These are phyloP conservation scores for Ennomos quercinarius DNA, from an alignment of 2,888 invertebrate species.

Conservation along the genomic window DNA sequence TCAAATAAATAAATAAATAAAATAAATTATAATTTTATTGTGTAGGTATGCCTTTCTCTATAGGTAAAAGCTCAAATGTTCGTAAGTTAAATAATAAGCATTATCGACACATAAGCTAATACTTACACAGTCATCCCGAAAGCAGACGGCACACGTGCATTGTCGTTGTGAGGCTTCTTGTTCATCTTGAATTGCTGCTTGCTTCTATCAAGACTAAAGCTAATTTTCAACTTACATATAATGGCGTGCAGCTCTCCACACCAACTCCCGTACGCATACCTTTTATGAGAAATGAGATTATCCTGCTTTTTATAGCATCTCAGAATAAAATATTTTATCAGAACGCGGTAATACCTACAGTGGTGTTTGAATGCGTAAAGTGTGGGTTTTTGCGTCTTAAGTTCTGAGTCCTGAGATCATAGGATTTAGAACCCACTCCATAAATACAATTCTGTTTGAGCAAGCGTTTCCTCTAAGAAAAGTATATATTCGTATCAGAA, in stretches of 20 bases:
- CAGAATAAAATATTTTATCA: conserved; percentile 38
- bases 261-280: conserved; percentile 35
- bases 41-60: no score
- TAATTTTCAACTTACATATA: conserved; percentile 6
- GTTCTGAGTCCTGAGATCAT: conserved; percentile 35
- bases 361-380: conserved; percentile 38
- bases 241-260: conserved; percentile 3
- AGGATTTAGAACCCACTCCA: conserved; percentile 34
- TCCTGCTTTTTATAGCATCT: conserved; percentile 47
- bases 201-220: no score
- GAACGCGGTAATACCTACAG: conserved; percentile 32
- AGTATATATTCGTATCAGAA: conserved; percentile 6
- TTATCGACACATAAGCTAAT: no score
- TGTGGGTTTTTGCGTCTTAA: conserved; percentile 41
- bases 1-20: no score
- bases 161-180: no score
- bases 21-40: no score
- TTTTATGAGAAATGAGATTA: conserved; percentile 52
- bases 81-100: no score
- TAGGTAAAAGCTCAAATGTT: no score
- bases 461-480: conserved; percentile 27
- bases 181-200: no score
- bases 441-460: conserved; percentile 28
- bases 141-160: no score
- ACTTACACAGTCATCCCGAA: no score